Evolutionary conservation across 2,888 invertebrate genomes (phyloP), one percentile per base, ranked within the genome.

Genomic region (Micropterix aruncella): DNA sequence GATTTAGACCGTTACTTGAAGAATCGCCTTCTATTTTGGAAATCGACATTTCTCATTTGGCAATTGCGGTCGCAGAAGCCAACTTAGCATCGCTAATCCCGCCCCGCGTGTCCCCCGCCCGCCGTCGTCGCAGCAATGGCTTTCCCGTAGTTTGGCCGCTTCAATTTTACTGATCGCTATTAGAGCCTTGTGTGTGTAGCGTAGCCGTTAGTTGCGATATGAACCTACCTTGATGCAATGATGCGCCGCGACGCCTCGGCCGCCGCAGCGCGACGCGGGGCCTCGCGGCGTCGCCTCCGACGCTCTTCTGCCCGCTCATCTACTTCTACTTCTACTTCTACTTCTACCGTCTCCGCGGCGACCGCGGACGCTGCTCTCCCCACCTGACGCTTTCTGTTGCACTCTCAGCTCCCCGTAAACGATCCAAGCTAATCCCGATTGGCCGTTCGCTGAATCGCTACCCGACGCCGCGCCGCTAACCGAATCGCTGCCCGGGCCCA

Each of bases 181-280:
- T 27, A 27, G 27, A 27, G 7, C 7, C 12, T 7, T 27, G 27
- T 27, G 27, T 27, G 27, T 27, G 27, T 27, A 27, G 27, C 27
- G 19, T 42, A 42, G 42, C 27, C 42, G 3, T 16, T 27, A 17
- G 36, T 15, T 42, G 42, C 36, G 36, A 42, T 42, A 42, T 42
- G 36, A 27, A 43, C 18, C 37, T 17, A 38, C 18, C 5, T 38
- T 38, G 38, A 27, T 27, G 27, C 27, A 27, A 27, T 27, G 27
- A 27, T 27, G 27, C 27, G 38, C 38, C 38, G 38, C 38, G n/a
- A n/a, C n/a, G n/a, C n/a, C n/a, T n/a, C n/a, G n/a, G n/a, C n/a
- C n/a, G 38, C 5, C 14, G 5, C 38, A 4, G 9, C 55, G 56
- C 62, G 60, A 59, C 59, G 58, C 60, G 18, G 16, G 16, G 37